These are phyloP conservation scores for Myotis pilosus DNA, from an alignment of 2,797 vertebrate species.

Conservation along the genomic window DNA sequence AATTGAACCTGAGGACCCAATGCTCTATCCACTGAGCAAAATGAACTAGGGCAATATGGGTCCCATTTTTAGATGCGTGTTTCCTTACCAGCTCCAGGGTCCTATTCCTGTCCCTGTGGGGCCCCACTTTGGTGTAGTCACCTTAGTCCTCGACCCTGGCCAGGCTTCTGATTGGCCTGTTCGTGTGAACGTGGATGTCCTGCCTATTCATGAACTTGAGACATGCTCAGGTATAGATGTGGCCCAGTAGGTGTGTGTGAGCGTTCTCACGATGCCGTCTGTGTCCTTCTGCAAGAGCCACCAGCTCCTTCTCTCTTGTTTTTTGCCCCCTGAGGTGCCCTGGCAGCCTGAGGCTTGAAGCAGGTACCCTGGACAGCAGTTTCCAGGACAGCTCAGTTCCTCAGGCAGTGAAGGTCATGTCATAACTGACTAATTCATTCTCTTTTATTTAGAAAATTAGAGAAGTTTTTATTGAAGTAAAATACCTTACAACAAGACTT, in stretches of 20 bases:
- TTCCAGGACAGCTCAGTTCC: conserved; percentile 32
- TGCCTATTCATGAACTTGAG: neutral
- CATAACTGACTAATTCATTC: conserved; percentile 44
- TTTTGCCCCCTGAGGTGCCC: neutral
- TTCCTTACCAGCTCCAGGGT: neutral
- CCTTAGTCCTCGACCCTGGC: neutral
- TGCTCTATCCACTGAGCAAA: too few relatives aligned
- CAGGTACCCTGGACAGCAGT: neutral
- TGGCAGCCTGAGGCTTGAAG: conserved; percentile 2
- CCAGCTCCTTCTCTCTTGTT: neutral
- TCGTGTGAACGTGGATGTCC: neutral
- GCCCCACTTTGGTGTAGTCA: neutral
- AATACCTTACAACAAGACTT: conserved; percentile 50
- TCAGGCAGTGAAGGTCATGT: neutral
- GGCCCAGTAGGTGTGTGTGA: neutral
- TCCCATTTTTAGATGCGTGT: neutral
- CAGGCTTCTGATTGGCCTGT: neutral
- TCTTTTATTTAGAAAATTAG: conserved; percentile 60
- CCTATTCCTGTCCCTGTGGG: neutral
- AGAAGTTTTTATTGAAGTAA: conserved; percentile 41
- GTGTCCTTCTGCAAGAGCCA: neutral
- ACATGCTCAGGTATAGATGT: neutral
- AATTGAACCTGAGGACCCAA: too few relatives aligned
- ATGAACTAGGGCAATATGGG: neutral
- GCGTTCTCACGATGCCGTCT: neutral